Evolutionary conservation across 2,113 vertebrate species (phyloP).

Genomic region (Onychostoma macrolepis): DNA sequence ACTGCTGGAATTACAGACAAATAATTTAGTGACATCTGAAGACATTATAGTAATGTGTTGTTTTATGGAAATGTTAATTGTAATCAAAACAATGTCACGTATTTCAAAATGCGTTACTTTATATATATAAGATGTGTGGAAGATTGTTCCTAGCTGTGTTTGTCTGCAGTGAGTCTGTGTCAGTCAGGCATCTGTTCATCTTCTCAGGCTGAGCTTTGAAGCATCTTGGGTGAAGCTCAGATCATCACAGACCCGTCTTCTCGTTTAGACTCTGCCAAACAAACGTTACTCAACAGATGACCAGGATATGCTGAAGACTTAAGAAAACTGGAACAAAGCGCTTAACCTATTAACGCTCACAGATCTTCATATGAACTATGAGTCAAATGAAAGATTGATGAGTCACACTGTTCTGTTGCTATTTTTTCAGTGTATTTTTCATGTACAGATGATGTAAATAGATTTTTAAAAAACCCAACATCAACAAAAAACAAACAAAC

Average conservation of each 20-base stretch:
- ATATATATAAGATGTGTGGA: neutral
- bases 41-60: too few relatives aligned
- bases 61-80: too few relatives aligned
- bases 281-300: neutral
- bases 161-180: neutral
- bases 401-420: neutral
- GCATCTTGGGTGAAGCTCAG: neutral
- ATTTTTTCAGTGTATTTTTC: neutral
- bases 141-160: neutral
- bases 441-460: neutral
- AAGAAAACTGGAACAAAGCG: neutral
- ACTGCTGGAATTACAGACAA: too few relatives aligned
- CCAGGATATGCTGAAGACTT: neutral
- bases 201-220: conserved; percentile 4
- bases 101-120: too few relatives aligned
- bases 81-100: too few relatives aligned
- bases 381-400: neutral
- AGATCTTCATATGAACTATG: neutral
- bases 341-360: neutral
- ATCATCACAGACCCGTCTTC: neutral
- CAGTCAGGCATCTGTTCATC: conserved; percentile 11
- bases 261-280: neutral
- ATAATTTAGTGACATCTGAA: too few relatives aligned
- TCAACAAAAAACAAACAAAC: too few relatives aligned
- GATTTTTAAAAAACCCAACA: too few relatives aligned